These are phyloP conservation scores for Zaprionus lineosus DNA, from an alignment of 2,888 invertebrate genomes.

Conservation along the genomic window DNA sequence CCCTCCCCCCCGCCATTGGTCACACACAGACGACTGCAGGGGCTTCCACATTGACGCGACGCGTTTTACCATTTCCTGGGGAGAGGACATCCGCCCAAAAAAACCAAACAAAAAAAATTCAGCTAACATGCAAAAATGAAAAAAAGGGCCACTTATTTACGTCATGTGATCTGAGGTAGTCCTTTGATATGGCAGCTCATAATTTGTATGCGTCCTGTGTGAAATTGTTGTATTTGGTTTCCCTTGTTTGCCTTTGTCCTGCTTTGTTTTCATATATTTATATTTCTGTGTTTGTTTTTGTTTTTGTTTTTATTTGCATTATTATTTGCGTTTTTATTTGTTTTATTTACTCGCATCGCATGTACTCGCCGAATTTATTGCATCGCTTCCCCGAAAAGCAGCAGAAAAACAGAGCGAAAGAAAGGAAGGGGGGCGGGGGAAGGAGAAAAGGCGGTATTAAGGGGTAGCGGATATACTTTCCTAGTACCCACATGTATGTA, in stretches of 20 bases:
- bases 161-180: conserved; percentile 55
- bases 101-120: conserved; percentile 14
- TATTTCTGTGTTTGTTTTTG: too few species aligned
- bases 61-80: conserved; percentile 32
- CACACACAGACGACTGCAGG: conserved; percentile 11
- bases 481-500: too few species aligned
- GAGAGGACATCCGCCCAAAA: conserved; percentile 11
- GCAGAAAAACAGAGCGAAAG: conserved; percentile 1
- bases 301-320: background rate
- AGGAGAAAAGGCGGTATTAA: too few species aligned
- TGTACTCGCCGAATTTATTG: conserved; percentile 53
- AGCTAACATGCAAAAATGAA: too few species aligned
- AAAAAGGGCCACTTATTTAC: too few species aligned
- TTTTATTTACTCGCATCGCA: conserved; percentile 36
- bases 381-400: conserved; percentile 40
- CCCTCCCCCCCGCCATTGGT: background rate
- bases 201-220: conserved; percentile 40
- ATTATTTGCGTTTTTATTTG: conserved; percentile 11
- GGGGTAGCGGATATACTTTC: too few species aligned
- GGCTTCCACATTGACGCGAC: conserved; percentile 20
- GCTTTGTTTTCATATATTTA: conserved; percentile 4
- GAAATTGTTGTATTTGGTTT: conserved; percentile 35
- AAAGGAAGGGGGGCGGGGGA: too few species aligned
- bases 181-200: conserved; percentile 47
- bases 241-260: conserved; percentile 15